Evolutionary conservation across 2,113 vertebrate species (phyloP).

Genomic region (Pedionomus torquatus): DNA sequence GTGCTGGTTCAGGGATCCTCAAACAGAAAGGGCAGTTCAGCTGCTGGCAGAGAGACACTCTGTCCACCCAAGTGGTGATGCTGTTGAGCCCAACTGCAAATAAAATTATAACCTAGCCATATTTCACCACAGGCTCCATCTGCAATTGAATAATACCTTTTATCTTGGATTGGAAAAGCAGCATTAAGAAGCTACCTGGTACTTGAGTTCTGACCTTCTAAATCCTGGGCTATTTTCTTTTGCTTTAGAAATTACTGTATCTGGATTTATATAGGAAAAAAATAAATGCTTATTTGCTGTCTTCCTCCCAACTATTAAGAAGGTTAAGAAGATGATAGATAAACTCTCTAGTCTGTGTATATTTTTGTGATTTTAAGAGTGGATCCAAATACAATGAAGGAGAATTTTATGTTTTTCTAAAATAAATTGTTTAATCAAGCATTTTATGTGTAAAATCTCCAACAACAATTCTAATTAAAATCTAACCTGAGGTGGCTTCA

Average conservation of each 20-base stretch:
- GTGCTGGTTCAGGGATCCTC: neutral
- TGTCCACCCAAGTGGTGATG: neutral
- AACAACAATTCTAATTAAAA: conserved; percentile 43
- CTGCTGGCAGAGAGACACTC: neutral
- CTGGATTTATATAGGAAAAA: neutral
- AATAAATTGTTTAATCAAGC: neutral
- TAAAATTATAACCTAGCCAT: neutral
- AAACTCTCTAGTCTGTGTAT: neutral
- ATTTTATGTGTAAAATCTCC: neutral
- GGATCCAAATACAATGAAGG: neutral
- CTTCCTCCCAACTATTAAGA: neutral
- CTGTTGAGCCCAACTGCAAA: neutral
- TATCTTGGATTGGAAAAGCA: neutral
- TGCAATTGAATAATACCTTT: neutral
- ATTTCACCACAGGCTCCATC: neutral
- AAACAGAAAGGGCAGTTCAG: neutral
- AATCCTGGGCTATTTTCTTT: fast-evolving
- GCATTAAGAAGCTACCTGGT: neutral
- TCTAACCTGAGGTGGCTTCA: neutral
- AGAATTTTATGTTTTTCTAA: neutral
- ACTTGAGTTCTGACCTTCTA: neutral
- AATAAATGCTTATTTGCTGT: neutral
- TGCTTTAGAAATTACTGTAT: neutral
- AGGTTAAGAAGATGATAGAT: neutral
- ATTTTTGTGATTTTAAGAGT: neutral